Percentiles rank a stretch among this genome's conserved stretches.
Conservation (phyloP, 2,888 invertebrate genomes). For the Scaptomyza parva region DNA sequence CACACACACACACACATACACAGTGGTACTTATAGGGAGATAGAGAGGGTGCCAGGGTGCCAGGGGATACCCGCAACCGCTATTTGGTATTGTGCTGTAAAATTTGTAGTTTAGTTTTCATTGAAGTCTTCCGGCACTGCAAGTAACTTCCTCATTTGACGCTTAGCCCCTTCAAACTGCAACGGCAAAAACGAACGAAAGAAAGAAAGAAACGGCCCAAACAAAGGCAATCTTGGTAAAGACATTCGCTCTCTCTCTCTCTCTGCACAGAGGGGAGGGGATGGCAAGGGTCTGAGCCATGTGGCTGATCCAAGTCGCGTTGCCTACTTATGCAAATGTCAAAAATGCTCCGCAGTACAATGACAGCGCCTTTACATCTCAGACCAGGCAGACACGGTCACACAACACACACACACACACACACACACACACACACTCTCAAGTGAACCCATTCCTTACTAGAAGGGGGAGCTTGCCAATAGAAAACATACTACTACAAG, state of each 20-base stretch:
- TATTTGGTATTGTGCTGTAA: slow-evolving; percentile 42
- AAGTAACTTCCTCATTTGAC: slow-evolving; percentile 64
- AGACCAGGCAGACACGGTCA: slow-evolving; percentile 25
- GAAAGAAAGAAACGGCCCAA: slow-evolving; percentile 42
- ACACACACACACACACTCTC: slow-evolving; percentile 1
- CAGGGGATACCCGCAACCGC: slow-evolving; percentile 22
- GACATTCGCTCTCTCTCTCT: slow-evolving; percentile 1
- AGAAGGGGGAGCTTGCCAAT: slow-evolving; percentile 1
- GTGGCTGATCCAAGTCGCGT: slow-evolving; percentile 34
- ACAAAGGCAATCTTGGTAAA: slow-evolving; percentile 45
- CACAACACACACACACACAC: slow-evolving; percentile 3
- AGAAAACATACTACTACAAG: not conserved
- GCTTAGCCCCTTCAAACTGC: slow-evolving; percentile 36
- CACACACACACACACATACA: slow-evolving; percentile 20
- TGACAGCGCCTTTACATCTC: slow-evolving; percentile 48
- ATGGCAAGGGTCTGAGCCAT: slow-evolving; percentile 8
- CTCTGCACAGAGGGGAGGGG: not conserved
- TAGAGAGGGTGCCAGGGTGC: too few relatives aligned
- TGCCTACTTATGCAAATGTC: slow-evolving; percentile 71
- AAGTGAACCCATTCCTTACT: not conserved
- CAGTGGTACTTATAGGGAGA: not conserved
- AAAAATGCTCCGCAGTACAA: slow-evolving; percentile 71
- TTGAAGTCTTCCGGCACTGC: slow-evolving; percentile 58
- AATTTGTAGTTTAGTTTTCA: slow-evolving; percentile 59
- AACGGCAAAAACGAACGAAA: slow-evolving; percentile 8